Conservation (phyloP, 2,797 vertebrate genomes). For the Natrix natrix region DNA sequence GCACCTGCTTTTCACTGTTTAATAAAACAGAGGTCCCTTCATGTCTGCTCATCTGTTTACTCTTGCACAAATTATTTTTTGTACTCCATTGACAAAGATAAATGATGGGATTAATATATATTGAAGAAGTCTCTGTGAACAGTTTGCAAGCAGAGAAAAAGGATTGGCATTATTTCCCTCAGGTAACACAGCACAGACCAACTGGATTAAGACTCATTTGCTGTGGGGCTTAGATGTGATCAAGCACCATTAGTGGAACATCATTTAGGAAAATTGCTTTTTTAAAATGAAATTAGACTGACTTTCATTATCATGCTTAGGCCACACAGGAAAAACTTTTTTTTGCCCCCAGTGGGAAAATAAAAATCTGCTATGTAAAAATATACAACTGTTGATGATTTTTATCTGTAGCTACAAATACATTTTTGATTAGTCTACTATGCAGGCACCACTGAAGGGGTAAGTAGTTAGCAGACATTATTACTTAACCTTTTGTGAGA, state of each 20-base stretch:
- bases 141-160: slow-evolving; percentile 74
- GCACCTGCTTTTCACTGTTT: slow-evolving; percentile 86
- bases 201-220: slow-evolving; percentile 98
- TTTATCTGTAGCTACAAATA: background rate
- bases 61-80: slow-evolving; percentile 82
- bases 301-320: slow-evolving; percentile 77
- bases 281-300: slow-evolving; percentile 71
- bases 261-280: slow-evolving; percentile 80
- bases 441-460: background rate
- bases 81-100: slow-evolving; percentile 81
- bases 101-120: slow-evolving; percentile 89
- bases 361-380: slow-evolving; percentile 35
- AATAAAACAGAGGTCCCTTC: slow-evolving; percentile 79
- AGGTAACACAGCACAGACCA: slow-evolving; percentile 89
- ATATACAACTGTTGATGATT: slow-evolving; percentile 8
- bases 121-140: slow-evolving; percentile 87
- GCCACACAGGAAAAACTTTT: slow-evolving; percentile 7
- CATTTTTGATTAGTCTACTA: background rate
- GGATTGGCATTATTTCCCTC: slow-evolving; percentile 95
- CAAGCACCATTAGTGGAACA: slow-evolving; percentile 89
- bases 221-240: slow-evolving; percentile 90
- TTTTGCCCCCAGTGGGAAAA: slow-evolving; percentile 1
- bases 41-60: slow-evolving; percentile 83
- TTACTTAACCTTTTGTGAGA: background rate
- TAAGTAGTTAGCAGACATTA: background rate